Conservation (phyloP, 2,888 invertebrate genomes). For the Drosophila kambysellisi region DNA sequence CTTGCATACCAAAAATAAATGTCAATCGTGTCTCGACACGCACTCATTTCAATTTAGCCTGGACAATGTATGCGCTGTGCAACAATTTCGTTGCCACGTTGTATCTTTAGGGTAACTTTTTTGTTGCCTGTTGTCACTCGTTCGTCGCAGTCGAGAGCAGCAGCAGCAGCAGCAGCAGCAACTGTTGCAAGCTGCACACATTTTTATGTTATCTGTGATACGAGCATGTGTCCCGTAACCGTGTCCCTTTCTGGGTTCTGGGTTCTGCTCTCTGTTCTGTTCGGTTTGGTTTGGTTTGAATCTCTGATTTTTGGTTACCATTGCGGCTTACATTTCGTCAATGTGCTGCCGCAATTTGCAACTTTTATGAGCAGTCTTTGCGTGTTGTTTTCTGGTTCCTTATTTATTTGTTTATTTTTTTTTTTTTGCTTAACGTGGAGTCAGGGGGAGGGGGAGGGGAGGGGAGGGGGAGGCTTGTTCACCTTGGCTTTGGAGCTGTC, state of each 20-base stretch:
- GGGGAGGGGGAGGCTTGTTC: constrained; percentile 1
- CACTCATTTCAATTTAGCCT: background rate
- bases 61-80: constrained; percentile 29
- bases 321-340: constrained; percentile 55
- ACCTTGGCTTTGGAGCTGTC: constrained; percentile 37
- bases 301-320: background rate
- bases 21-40: constrained; percentile 18
- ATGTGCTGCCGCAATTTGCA: constrained; percentile 59
- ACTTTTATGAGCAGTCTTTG: constrained; percentile 56
- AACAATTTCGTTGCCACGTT: constrained; percentile 16
- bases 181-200: constrained; percentile 58
- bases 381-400: constrained; percentile 3
- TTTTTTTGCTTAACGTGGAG: background rate
- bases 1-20: background rate
- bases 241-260: background rate
- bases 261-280: background rate
- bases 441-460: too few species aligned
- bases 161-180: constrained; percentile 33
- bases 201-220: constrained; percentile 58
- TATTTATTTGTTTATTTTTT: constrained; percentile 3
- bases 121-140: constrained; percentile 43
- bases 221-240: constrained; percentile 33
- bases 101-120: constrained; percentile 24
- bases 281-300: background rate
- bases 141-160: constrained; percentile 19